Base-by-base conservation (phyloP, 2,113 vertebrate species). In the Larimichthys crocea region DNA sequence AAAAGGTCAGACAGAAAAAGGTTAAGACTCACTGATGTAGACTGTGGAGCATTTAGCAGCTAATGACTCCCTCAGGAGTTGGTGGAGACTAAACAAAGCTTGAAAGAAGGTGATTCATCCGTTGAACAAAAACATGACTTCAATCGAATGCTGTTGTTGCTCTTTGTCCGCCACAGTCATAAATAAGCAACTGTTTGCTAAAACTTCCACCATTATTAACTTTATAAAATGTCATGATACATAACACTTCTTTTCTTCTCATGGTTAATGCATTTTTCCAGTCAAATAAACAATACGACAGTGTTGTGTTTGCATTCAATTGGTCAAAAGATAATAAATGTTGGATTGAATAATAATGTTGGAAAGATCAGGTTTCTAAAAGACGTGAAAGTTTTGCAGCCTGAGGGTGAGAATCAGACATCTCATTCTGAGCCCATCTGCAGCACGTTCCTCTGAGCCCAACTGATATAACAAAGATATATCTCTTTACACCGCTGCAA, bases 401-500 rank as follows among this genome's bases (percentile, higher is more conserved):
- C 11, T 48, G 12, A 64, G 19, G 22, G 10, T 19, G 49, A 69
- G 20, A 57, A 52, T 65, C 52, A 22, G 4, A 2, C 68, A 64
- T 55, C 29, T 50, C 76, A 20, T 40, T 44, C 55, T 20, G 64
- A 80, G 64, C 22, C 74, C 53, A 1, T 69, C 82, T 44, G n/a
- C 66, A 68, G 71, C 53, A 55, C 42, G 2, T 75, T 59, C 57
- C 83, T 61, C 68, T 48, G 56, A 80, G 79, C 66, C 68, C 5
- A 24, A 15, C 64, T 11, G 35, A 55, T 80, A 63, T 79, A 48
- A 67, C 1, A 0, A 53, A 88, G 79, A 90, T 55, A 65, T 72
- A 77, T 77, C 65, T 76, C 65, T 62, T 63, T 57, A 24, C 53
- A 86, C 24, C 42, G 5, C 48, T 40, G 86, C 83, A 82, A 85